These are phyloP conservation scores for Gyps fulvus DNA, from an alignment of 2,113 vertebrate genomes.

Conservation along the genomic window DNA sequence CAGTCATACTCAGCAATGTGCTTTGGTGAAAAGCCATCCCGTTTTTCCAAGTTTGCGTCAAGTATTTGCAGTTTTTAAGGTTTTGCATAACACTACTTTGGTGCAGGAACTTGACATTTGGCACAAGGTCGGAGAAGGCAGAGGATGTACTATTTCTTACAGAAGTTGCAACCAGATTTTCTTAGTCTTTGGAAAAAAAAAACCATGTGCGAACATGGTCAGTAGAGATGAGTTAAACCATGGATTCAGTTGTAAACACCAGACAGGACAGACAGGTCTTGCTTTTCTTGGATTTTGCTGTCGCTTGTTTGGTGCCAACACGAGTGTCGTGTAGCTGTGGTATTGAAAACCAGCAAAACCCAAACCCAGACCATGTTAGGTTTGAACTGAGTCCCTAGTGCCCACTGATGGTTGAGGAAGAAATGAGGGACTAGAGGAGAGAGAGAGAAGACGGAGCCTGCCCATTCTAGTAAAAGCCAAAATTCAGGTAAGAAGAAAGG, in stretches of 20 bases:
- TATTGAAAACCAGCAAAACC: background rate
- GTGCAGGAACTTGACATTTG: background rate
- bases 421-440: background rate
- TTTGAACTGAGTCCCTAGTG: background rate
- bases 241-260: background rate
- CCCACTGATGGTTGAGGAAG: background rate
- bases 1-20: background rate
- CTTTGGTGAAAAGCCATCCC: background rate
- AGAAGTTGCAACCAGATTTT: background rate
- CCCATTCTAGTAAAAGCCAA: background rate
- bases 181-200: background rate
- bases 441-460: background rate
- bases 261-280: background rate
- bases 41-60: background rate
- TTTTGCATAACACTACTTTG: background rate
- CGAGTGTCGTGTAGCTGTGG: background rate
- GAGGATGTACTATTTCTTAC: background rate
- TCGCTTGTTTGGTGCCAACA: background rate
- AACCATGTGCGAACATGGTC: accelerated
- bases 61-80: background rate
- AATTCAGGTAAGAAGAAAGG: background rate
- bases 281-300: background rate
- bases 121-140: background rate
- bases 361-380: accelerated
- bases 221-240: background rate